Base-by-base conservation (phyloP, 2,113 vertebrate species). In the Cryptoleucopteryx plumbea region DNA sequence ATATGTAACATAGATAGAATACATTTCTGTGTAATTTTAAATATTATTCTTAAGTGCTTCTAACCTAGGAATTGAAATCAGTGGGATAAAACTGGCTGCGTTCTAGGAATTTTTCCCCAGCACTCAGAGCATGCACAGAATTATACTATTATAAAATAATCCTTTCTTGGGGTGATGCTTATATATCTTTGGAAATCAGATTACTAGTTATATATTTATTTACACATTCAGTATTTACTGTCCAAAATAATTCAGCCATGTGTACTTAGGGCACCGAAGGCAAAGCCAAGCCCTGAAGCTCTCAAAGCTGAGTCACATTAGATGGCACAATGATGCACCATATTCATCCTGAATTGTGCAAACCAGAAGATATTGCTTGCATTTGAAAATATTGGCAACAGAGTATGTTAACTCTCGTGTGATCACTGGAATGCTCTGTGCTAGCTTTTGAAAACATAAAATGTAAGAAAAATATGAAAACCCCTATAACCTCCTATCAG, bases 201-300 rank as follows among this genome's bases (percentile, higher is more conserved):
- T 86, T 77, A 34, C 36, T 63, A 15, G 31, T 82, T 88, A 32
- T 77, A 27, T 82, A 47, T 93, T 80, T 94, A 82, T 86, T 88
- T 90, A 23, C 38, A 9, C 13, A 4, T 71, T 23, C 32, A 32
- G 16, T 87, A 53, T 85, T 82, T 78, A 50, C 45, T 25, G 6
- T 38, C 81, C 66, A 23, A 45, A 74, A 89, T 78, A 65, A 52
- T 55, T 82, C 85, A 89, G 29, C 66, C 31, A 7, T 72, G 16
- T 80, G 68, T 92, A 66, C 63, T 52, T 25, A 42, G 65, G 42
- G 65, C 55, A 61, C 17, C 3, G 6, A 71, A 93, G 81, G 45
- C 58, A 88, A 50, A 88, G 78, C 77, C 94, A 96, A 95, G 65
- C 67, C 90, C 56, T 92, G 73, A 56, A 93, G 94, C 73, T 81